phyloP scores from a whole-genome alignment of 2,113 vertebrate genomes.

The Oplegnathus fasciatus region DNA sequence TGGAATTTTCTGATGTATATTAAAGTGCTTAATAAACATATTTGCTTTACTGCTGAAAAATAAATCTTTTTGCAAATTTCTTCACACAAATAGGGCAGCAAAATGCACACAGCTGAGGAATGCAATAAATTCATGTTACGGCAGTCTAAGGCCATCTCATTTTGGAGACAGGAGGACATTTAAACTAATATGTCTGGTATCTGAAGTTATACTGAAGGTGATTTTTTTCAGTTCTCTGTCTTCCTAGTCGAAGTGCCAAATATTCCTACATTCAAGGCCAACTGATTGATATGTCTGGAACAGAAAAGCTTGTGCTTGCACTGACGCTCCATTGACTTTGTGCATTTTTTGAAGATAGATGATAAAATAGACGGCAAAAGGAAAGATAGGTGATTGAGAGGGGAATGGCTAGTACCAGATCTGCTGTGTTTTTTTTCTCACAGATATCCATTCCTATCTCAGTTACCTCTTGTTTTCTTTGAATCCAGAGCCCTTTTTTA shows the following conservation, averaged over 20 bases:
- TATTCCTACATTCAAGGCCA: neutral
- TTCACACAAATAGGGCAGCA: neutral
- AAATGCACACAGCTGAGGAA: neutral
- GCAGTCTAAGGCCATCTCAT: neutral
- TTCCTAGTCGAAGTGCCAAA: neutral
- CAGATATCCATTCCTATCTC: neutral
- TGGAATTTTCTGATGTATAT: slow-evolving; percentile 95
- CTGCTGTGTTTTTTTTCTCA: neutral
- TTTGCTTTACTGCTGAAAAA: slow-evolving; percentile 95
- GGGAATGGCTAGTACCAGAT: neutral
- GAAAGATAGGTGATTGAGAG: neutral
- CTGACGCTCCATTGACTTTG: neutral
- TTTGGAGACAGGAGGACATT: neutral
- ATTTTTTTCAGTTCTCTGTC: neutral
- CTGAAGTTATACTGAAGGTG: neutral
- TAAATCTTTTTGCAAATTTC: neutral
- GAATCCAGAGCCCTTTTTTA: neutral
- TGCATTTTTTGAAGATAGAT: neutral
- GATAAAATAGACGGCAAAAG: neutral
- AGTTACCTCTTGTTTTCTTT: slow-evolving; percentile 2
- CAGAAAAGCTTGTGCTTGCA: neutral
- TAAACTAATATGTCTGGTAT: neutral
- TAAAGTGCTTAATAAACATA: slow-evolving; percentile 99
- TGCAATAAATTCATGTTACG: neutral
- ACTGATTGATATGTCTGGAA: neutral